Evolutionary conservation across 2,888 invertebrate species (phyloP).

Genomic region (Formica aserva): DNA sequence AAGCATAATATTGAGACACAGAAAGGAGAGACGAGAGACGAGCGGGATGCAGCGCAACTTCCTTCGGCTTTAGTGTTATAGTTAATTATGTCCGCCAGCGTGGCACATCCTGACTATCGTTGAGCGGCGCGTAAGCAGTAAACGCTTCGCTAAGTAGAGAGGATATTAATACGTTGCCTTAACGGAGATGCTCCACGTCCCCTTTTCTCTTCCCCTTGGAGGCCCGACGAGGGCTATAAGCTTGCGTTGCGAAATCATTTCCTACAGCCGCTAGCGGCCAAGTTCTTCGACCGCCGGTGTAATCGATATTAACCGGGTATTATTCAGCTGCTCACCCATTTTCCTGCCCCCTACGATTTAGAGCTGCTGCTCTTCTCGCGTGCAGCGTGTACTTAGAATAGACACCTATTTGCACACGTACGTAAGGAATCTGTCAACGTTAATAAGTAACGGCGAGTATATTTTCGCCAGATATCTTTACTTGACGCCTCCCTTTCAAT

Average conservation of each 20-base stretch:
- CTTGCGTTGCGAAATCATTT: constrained; percentile 47
- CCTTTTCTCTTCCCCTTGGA: constrained; percentile 29
- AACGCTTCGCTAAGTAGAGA: constrained; percentile 75
- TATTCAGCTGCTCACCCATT: constrained; percentile 39
- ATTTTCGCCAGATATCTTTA: constrained; percentile 35
- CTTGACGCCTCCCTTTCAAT: constrained; percentile 21
- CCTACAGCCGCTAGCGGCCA: constrained; percentile 46
- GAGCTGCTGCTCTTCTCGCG: neutral
- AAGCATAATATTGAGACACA: constrained; percentile 44
- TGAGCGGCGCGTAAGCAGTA: constrained; percentile 66
- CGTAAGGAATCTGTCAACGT: neutral
- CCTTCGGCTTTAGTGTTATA: constrained; percentile 67
- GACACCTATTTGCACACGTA: neutral
- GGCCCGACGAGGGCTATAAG: constrained; percentile 41
- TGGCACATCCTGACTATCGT: constrained; percentile 61
- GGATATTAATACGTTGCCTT: constrained; percentile 73
- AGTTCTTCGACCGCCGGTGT: constrained; percentile 44
- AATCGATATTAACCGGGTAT: constrained; percentile 53
- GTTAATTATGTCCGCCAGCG: constrained; percentile 70
- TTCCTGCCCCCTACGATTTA: constrained; percentile 31
- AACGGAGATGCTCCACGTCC: constrained; percentile 61
- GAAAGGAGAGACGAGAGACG: constrained; percentile 10
- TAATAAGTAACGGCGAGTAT: constrained; percentile 33
- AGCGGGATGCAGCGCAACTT: constrained; percentile 41
- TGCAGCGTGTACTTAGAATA: constrained; percentile 15